Evolutionary conservation across 2,797 vertebrate species (phyloP), one percentile per base, ranked within the genome.

Genomic region (Silurus aristotelis): DNA sequence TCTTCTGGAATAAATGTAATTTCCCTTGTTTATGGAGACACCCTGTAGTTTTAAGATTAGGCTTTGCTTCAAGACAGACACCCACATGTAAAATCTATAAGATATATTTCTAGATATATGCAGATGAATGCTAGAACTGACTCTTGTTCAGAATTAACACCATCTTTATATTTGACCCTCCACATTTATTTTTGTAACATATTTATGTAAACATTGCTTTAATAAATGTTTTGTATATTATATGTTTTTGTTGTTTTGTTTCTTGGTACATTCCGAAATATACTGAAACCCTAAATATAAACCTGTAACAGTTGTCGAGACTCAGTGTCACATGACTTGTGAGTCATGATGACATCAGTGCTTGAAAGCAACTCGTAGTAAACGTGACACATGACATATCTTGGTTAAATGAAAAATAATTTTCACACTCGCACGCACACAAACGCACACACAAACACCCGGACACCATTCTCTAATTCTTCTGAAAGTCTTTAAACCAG

Each of bases 111-210:
- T 58, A 19, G 3, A 77, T 56, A 10, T 31, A 19, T 56, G 6
- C 17, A 8, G 46, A 25, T 60, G 56, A 77, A 77, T 56, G 22
- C 55, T 27, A 2, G 55, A 22, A 38, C 17, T 60, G 1, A 13
- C 19, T 38, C 9, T 77, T 38, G 17, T 60, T 77, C 14, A 31
- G 2, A 20, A 3, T 19, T 19, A 58, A 27, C 14, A 4, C 3
- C 14, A 20, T 31, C 25, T 56, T 22, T 22, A 77, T 38, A 3
- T 9, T 20, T 38, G 58, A 76, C 27, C 25, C 27, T 25, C 72
- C 48, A 56, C 25, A 12, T 77, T 38, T 61, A 20, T 77, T 77
- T 77, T 77, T 77, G 56, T 77, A 77, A 77, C 2, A 77, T 38
- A 60, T 22, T 60, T 38, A 58, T 58, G 55, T 60, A 60, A 7